phyloP scores from a whole-genome alignment of 2,113 vertebrate genomes.

The Thomomys bottae region DNA sequence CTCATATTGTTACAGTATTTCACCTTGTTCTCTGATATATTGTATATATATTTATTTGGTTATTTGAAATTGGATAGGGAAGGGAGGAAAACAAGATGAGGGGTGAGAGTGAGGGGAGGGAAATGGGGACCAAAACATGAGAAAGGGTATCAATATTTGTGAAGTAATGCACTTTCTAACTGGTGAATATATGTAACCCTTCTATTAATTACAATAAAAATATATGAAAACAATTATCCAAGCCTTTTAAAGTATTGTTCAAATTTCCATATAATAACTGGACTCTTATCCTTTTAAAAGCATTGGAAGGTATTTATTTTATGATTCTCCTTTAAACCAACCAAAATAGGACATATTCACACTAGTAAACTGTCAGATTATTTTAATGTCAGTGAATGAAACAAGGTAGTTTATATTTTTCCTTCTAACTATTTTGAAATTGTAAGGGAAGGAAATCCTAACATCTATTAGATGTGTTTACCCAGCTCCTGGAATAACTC shows the following conservation, averaged over 20 bases:
- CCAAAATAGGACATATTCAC: background rate
- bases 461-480: slow-evolving; percentile 37
- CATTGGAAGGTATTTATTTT: background rate
- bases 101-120: too few species aligned
- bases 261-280: background rate
- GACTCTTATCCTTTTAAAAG: background rate
- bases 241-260: background rate
- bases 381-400: background rate
- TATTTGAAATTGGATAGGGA: too few species aligned
- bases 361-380: slow-evolving; percentile 1
- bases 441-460: background rate
- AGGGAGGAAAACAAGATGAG: too few species aligned
- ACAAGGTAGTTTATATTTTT: slow-evolving; percentile 17
- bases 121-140: too few species aligned
- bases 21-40: too few species aligned
- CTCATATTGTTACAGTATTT: too few species aligned
- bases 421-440: slow-evolving; percentile 24
- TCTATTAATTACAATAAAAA: too few species aligned
- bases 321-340: background rate
- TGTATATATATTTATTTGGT: too few species aligned
- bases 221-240: too few species aligned
- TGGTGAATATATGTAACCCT: too few species aligned
- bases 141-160: too few species aligned
- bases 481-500: background rate
- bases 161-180: too few species aligned